These are phyloP conservation scores for Dromococcyx pavoninus DNA, from an alignment of 2,797 vertebrate species.

Conservation along the genomic window DNA sequence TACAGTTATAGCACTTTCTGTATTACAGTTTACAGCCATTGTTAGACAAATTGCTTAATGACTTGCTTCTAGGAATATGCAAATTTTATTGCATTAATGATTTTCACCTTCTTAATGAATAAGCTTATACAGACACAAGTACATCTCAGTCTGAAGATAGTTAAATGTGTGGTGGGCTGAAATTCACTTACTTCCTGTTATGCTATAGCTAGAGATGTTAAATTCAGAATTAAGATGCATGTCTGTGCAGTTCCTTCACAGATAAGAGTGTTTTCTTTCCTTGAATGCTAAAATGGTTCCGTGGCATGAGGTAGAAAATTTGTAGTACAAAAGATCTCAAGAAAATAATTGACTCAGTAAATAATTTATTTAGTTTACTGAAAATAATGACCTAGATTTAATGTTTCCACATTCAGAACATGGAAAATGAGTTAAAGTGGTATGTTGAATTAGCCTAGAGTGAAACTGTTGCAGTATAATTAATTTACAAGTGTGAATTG, in stretches of 20 bases:
- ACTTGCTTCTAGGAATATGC: not conserved
- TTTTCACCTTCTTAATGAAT: slow-evolving; percentile 26
- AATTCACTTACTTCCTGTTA: not conserved
- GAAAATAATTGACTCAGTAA: slow-evolving; percentile 66
- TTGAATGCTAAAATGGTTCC: not conserved
- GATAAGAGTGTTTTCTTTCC: not conserved
- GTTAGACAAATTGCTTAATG: not conserved
- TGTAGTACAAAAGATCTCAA: not conserved
- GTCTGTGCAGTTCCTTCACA: not conserved
- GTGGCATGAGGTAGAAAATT: not conserved
- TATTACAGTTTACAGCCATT: not conserved
- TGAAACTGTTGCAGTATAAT: slow-evolving; percentile 29
- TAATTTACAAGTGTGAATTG: slow-evolving; percentile 54
- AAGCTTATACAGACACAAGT: not conserved
- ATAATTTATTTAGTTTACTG: slow-evolving; percentile 67
- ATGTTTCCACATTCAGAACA: slow-evolving; percentile 43
- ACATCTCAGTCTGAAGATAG: not conserved
- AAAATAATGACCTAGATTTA: slow-evolving; percentile 63
- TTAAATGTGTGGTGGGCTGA: not conserved
- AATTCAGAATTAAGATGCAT: slow-evolving; percentile 20
- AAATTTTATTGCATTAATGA: not conserved
- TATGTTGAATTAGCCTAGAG: slow-evolving; percentile 25
- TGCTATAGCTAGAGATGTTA: not conserved
- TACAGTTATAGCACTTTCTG: not conserved
- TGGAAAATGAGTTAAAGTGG: slow-evolving; percentile 33